Percentiles rank a stretch among this genome's conserved stretches.
Evolutionary conservation across 2,113 vertebrate species (phyloP).

Genomic region (Lophura nycthemera): DNA sequence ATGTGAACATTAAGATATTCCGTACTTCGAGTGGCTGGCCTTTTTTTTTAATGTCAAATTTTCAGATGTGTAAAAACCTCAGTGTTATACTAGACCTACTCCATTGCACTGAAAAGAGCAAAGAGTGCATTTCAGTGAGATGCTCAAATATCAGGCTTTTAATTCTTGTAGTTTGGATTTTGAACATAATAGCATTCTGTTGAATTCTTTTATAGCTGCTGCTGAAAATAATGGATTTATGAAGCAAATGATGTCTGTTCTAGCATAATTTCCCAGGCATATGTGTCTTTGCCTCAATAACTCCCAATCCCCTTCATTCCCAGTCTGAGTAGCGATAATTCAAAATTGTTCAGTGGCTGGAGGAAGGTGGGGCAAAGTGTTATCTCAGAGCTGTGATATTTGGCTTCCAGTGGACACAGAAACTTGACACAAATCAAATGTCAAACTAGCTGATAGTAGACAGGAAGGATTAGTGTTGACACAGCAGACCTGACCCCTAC

Average conservation of each 20-base stretch:
- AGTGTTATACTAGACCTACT: not conserved
- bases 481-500: constrained; percentile 80
- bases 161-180: not conserved
- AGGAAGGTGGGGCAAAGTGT: constrained; percentile 68
- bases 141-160: not conserved
- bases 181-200: not conserved
- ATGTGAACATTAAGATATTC: not conserved
- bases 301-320: not conserved
- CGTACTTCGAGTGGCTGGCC: not conserved
- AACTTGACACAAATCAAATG: constrained; percentile 82
- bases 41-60: not conserved
- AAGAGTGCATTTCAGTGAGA: not conserved
- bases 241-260: not conserved
- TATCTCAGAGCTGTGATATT: constrained; percentile 74
- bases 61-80: not conserved
- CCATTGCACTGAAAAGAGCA: not conserved
- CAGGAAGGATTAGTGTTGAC: constrained; percentile 89
- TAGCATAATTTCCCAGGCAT: not conserved
- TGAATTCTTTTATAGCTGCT: constrained; percentile 1
- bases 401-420: constrained; percentile 74
- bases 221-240: not conserved
- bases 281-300: not conserved
- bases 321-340: constrained; percentile 28
- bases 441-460: constrained; percentile 80
- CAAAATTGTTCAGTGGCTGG: constrained; percentile 21